Percentiles rank a stretch among this genome's conserved stretches.
Evolutionary conservation across 2,797 vertebrate genomes (phyloP).

Genomic region (Emys orbicularis): DNA sequence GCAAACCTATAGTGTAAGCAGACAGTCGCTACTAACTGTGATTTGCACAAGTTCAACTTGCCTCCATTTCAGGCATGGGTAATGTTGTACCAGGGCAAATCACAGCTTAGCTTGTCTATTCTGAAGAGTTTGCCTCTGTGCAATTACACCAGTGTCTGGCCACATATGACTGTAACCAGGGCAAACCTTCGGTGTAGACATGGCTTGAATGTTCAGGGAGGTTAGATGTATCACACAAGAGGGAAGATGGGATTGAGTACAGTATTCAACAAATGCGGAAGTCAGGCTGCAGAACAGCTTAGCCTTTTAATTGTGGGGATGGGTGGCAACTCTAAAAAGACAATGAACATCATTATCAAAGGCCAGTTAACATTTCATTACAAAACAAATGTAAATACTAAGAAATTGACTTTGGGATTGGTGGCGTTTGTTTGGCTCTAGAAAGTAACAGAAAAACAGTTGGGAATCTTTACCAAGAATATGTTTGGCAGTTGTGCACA

Average conservation of each 20-base stretch:
- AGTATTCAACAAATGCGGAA: rapidly evolving
- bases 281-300: background rate
- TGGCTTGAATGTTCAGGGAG: rapidly evolving
- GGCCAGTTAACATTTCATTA: background rate
- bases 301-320: background rate
- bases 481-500: background rate
- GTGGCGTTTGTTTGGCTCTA: background rate
- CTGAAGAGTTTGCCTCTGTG: rapidly evolving
- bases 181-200: background rate
- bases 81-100: background rate
- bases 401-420: background rate
- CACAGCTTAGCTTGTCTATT: rapidly evolving
- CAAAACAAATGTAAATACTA: background rate
- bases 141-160: background rate
- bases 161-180: background rate
- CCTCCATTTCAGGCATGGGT: background rate
- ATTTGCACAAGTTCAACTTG: background rate
- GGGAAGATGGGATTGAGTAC: background rate
- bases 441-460: background rate
- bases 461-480: background rate
- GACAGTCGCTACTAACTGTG: background rate
- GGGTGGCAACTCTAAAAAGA: background rate
- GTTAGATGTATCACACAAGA: background rate
- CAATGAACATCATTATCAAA: background rate
- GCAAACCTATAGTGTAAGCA: background rate